Evolutionary conservation across 1,140 invertebrate genomes (phyloP).

Genomic region (Mizuhopecten yessoensis): DNA sequence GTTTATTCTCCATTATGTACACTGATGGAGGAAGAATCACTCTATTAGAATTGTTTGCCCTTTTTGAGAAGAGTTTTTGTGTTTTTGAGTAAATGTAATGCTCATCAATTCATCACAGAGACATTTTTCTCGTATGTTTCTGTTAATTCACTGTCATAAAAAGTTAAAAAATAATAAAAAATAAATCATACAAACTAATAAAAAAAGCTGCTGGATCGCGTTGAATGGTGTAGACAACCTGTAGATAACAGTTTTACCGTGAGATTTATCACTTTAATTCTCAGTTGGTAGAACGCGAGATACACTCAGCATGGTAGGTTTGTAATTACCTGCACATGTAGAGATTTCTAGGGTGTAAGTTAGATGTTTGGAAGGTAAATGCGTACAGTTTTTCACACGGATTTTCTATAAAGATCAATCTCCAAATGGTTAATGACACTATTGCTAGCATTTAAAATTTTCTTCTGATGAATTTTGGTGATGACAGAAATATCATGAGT

Average conservation of each 20-base stretch:
- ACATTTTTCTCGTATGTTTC: neutral
- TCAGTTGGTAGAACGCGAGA: neutral
- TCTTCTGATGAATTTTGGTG: no score
- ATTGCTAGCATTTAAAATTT: no score
- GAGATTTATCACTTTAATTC: neutral
- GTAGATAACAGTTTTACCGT: neutral
- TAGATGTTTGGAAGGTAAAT: neutral
- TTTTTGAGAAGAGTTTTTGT: neutral
- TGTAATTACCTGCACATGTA: neutral
- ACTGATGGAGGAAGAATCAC: neutral
- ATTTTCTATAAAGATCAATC: no score
- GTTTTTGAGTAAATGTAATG: neutral
- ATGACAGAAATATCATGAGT: no score
- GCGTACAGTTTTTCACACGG: no score
- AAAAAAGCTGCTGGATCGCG: neutral
- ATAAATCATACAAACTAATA: neutral
- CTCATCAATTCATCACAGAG: neutral
- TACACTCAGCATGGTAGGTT: neutral
- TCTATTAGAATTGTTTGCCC: neutral
- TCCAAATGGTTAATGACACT: no score
- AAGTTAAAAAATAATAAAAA: slow-evolving; percentile 5
- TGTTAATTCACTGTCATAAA: neutral
- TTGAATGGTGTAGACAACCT: neutral
- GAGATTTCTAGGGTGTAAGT: neutral
- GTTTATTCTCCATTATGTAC: neutral